Evolutionary conservation across 2,797 vertebrate genomes (phyloP).

Genomic region (Hydrolagus colliei): DNA sequence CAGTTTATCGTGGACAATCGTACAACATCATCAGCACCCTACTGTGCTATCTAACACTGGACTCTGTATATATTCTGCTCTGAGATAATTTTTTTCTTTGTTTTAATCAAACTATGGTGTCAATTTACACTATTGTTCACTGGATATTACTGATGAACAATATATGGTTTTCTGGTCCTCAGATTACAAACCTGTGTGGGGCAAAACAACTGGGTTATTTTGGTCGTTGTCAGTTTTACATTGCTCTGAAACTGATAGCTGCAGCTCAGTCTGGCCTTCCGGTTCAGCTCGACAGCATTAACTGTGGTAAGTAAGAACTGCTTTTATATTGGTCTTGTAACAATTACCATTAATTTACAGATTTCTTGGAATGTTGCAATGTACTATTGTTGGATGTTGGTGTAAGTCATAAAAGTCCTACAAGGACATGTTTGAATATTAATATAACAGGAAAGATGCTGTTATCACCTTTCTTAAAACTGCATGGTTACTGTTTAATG

Average conservation of each 20-base stretch:
- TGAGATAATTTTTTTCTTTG: slow-evolving; percentile 38
- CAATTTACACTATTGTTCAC: neutral
- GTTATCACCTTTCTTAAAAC: too few relatives aligned
- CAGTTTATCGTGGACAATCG: too few relatives aligned
- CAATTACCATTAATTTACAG: neutral
- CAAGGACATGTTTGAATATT: too few relatives aligned
- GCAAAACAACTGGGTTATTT: slow-evolving; percentile 85
- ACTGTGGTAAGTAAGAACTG: slow-evolving; percentile 69
- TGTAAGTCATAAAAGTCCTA: too few relatives aligned
- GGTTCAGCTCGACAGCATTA: slow-evolving; percentile 73
- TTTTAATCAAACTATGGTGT: slow-evolving; percentile 6
- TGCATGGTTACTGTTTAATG: too few relatives aligned
- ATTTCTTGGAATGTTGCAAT: neutral
- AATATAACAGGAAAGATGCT: too few relatives aligned
- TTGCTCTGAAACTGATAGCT: slow-evolving; percentile 85
- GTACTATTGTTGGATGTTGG: too few relatives aligned
- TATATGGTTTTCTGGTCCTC: slow-evolving; percentile 34
- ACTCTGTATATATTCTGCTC: slow-evolving; percentile 17
- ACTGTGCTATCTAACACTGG: too few relatives aligned
- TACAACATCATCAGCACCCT: too few relatives aligned
- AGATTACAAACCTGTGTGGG: slow-evolving; percentile 88
- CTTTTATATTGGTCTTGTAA: slow-evolving; percentile 22
- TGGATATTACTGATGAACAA: neutral
- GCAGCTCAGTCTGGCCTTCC: slow-evolving; percentile 80
- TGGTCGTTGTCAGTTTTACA: slow-evolving; percentile 78